phyloP scores from a whole-genome alignment of 2,797 vertebrate species.

The Lateolabrax maculatus region DNA sequence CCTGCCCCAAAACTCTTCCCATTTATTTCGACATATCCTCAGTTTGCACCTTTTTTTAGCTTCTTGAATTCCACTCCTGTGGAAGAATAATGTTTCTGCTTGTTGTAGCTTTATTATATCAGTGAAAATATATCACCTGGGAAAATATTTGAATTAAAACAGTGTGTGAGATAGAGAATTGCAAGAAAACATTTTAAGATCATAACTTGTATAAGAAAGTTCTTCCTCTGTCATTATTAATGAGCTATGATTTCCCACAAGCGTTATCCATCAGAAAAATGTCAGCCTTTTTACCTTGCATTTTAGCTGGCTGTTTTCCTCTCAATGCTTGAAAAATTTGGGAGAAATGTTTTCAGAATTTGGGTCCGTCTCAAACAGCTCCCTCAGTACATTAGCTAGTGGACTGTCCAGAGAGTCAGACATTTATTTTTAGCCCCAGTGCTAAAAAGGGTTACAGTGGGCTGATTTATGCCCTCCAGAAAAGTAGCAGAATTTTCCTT shows the following conservation, averaged over 20 bases:
- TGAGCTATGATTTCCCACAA: slow-evolving; percentile 12
- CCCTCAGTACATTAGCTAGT: background rate
- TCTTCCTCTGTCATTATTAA: slow-evolving; percentile 22
- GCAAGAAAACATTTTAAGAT: background rate
- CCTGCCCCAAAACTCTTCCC: slow-evolving; percentile 1
- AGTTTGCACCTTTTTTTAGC: slow-evolving; percentile 1
- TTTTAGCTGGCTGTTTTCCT: background rate
- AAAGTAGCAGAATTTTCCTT: background rate
- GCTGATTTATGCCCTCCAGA: background rate
- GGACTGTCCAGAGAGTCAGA: background rate
- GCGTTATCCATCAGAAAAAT: background rate
- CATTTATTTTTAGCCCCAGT: background rate
- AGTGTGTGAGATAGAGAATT: background rate
- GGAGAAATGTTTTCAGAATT: background rate
- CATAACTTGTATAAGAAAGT: background rate
- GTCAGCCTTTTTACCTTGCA: background rate
- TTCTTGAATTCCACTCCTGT: background rate
- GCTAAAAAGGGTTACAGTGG: background rate
- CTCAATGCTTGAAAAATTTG: background rate
- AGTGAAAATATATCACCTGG: background rate
- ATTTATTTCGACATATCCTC: background rate
- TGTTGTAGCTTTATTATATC: background rate
- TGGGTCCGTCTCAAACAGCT: background rate
- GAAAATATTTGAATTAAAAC: slow-evolving; percentile 12
- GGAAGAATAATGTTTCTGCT: background rate